Evolutionary conservation across 2,888 invertebrate species (phyloP), one percentile per base, ranked within the genome.

Genomic region (Sussaba pulchella): DNA sequence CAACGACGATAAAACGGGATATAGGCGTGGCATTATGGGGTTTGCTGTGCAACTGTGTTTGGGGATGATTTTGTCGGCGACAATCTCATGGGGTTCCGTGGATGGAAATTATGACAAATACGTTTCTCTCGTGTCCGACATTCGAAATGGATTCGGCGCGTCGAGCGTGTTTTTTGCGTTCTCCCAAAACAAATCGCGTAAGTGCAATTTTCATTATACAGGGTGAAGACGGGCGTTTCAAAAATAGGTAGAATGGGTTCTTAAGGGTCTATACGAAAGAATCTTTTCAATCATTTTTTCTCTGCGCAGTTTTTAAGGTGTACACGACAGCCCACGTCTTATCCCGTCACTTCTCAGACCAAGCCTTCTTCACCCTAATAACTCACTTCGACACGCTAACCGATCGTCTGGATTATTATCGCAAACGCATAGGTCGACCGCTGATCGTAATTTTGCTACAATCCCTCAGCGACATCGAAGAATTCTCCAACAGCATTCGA

Each of bases 361-460:
- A 57, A 1, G 63, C 69, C 9, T 61, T 87, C 14, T 31, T 82
- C 36, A 81, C 17, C 81, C 63, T n/a, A 52, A 66, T 82, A 1
- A 39, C 82, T 12, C 81, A 66, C 17, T 85, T 85, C 43, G 31
- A 79, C 9, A 39, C 83, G 0, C 54, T 72, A 0, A 45, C 39
- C 21, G 12, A 43, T 2, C 45, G 61, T 10, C 31, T 63, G 6
- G 54, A 64, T 5, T 61, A 67, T 17, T 84, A 84, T 54, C 72
- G 67, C 10, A 52, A 19, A 0, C 79, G 50, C 12, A 64, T 85
- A 3, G 24, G 64, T 1, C 83, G 85, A 12, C 87, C 88, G 0
- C 59, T 89, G n/a, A 79, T 86, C 57, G 86, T 89, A 21, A 78
- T 89, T 19, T 14, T 86, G 4, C 80, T 88, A 1, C 36, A 75